Evolutionary conservation across 2,113 vertebrate genomes (phyloP).

Genomic region (Octodon degus): DNA sequence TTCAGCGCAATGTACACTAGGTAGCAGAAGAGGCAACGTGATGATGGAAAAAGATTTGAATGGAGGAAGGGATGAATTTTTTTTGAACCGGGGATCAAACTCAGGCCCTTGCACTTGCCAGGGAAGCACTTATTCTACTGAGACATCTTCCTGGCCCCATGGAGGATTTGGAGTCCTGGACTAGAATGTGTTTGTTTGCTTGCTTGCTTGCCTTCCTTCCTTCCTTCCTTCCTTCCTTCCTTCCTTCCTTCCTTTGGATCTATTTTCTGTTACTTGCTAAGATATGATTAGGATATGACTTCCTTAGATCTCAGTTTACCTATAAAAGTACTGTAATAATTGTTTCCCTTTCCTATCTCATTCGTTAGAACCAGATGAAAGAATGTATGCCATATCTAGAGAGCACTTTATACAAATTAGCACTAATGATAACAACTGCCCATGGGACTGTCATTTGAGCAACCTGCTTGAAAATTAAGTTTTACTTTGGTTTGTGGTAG

Average conservation of each 20-base stretch:
- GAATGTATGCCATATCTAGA: not conserved
- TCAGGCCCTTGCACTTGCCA: too few species aligned
- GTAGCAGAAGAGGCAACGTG: not conserved
- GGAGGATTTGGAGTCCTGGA: not conserved
- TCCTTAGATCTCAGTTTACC: conserved; percentile 23
- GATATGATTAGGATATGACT: not conserved
- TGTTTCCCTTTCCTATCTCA: not conserved
- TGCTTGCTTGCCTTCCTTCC: too few species aligned
- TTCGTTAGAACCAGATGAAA: conserved; percentile 47
- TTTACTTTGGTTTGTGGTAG: conserved; percentile 11
- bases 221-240: not conserved
- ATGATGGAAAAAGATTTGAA: not conserved
- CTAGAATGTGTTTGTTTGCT: not conserved
- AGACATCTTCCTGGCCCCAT: not conserved
- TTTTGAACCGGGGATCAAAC: too few species aligned
- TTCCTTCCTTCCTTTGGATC: not conserved
- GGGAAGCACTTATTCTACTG: too few species aligned
- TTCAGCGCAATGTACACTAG: not conserved
- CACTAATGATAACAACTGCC: conserved; percentile 24
- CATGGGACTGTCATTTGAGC: conserved; percentile 18
- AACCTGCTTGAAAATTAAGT: not conserved
- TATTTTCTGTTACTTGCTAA: not conserved
- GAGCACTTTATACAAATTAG: conserved; percentile 9
- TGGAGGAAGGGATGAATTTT: not conserved
- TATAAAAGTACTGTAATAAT: conserved; percentile 29